phyloP scores from a whole-genome alignment of 2,797 vertebrate genomes.

The Urophycis tenuis region DNA sequence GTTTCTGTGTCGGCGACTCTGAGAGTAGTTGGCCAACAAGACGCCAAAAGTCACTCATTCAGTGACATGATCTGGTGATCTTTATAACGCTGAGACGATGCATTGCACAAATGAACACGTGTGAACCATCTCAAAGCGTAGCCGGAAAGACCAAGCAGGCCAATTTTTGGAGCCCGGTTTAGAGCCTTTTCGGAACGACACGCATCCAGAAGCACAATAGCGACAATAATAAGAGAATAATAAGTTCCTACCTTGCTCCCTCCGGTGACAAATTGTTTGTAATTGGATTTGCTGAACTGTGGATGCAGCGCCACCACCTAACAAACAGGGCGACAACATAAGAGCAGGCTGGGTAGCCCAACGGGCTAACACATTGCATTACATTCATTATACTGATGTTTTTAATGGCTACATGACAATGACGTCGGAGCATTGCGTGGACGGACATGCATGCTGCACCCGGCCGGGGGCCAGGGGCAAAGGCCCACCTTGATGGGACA shows the following conservation, averaged over 20 bases:
- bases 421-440: neutral
- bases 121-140: neutral
- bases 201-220: conserved; percentile 38
- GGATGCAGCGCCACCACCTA: conserved; percentile 88
- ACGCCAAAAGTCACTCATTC: neutral
- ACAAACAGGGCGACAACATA: conserved; percentile 19
- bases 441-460: neutral
- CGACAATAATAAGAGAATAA: conserved; percentile 3
- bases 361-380: neutral
- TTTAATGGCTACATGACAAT: neutral
- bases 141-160: neutral
- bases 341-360: neutral
- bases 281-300: conserved; percentile 87
- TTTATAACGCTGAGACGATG: neutral
- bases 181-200: conserved; percentile 41
- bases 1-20: neutral
- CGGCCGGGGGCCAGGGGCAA: neutral
- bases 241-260: conserved; percentile 85
- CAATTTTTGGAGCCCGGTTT: conserved; percentile 27
- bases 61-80: neutral
- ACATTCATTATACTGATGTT: neutral
- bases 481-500: conserved; percentile 93
- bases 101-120: neutral
- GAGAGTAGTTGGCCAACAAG: neutral
- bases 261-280: conserved; percentile 97